These are phyloP conservation scores for Aporophyla nigra DNA, from an alignment of 2,888 invertebrate genomes.

Conservation along the genomic window DNA sequence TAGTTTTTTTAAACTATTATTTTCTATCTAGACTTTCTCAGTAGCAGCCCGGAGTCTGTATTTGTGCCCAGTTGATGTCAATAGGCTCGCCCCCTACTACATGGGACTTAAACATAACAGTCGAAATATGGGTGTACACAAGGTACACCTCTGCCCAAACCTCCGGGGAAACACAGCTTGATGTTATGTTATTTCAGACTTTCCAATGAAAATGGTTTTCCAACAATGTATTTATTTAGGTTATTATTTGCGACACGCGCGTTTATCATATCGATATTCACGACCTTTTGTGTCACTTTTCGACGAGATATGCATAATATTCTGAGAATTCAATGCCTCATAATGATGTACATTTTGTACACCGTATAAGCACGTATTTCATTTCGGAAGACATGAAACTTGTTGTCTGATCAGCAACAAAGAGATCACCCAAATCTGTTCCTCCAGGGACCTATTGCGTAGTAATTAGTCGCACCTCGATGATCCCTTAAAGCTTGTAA, in stretches of 20 bases:
- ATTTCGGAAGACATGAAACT: not conserved
- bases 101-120: no score
- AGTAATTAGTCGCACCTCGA: conserved; percentile 8
- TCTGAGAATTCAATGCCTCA: not conserved
- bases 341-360: not conserved
- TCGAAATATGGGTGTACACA: no score
- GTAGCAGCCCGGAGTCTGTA: no score
- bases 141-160: no score
- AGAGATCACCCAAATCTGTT: not conserved
- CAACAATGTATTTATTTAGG: conserved; percentile 24
- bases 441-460: not conserved
- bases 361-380: not conserved
- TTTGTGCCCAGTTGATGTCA: no score
- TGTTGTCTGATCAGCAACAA: not conserved
- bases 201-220: conserved; percentile 30
- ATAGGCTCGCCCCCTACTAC: no score
- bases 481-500: conserved; percentile 24
- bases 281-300: conserved; percentile 26
- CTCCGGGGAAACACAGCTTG: no score
- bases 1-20: no score
- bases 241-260: conserved; percentile 7
- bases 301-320: conserved; percentile 7
- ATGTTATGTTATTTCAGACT: no score
- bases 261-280: conserved; percentile 12
- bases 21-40: no score